Evolutionary conservation across 2,797 vertebrate species (phyloP).

Genomic region (Botia almorhae): DNA sequence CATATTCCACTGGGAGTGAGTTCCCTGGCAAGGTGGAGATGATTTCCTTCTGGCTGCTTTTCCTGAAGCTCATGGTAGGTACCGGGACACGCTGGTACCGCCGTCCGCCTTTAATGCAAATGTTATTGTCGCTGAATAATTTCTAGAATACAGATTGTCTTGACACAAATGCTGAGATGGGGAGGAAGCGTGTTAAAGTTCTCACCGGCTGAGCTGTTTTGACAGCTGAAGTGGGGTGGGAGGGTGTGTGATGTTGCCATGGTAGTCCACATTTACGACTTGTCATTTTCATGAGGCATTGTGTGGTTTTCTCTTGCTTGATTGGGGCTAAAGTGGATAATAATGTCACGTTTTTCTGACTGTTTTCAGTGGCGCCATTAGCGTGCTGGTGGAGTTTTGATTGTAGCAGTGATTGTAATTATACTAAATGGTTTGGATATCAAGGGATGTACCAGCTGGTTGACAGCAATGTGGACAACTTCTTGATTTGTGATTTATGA

Average conservation of each 20-base stretch:
- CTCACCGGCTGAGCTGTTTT: conserved; percentile 71
- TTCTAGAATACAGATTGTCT: conserved; percentile 55
- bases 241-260: conserved; percentile 68
- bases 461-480: not conserved
- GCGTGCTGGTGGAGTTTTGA: conserved; percentile 31
- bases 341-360: conserved; percentile 27
- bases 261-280: conserved; percentile 62
- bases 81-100: conserved; percentile 41
- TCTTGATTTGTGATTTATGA: too few species aligned
- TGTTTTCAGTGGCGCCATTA: conserved; percentile 42
- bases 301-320: conserved; percentile 57
- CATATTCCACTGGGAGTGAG: not conserved
- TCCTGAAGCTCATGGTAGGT: conserved; percentile 63
- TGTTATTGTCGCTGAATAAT: conserved; percentile 63
- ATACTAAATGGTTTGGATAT: not conserved
- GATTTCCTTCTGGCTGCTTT: conserved; percentile 67
- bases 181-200: conserved; percentile 62
- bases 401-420: conserved; percentile 21
- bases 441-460: not conserved
- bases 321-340: conserved; percentile 48
- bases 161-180: conserved; percentile 51
- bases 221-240: conserved; percentile 59
- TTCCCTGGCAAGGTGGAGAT: conserved; percentile 55
- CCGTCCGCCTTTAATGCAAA: conserved; percentile 48
- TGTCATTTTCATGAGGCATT: conserved; percentile 61